Base-by-base conservation (phyloP, 1,140 invertebrate species). In the Zaprionus nigranus region DNA sequence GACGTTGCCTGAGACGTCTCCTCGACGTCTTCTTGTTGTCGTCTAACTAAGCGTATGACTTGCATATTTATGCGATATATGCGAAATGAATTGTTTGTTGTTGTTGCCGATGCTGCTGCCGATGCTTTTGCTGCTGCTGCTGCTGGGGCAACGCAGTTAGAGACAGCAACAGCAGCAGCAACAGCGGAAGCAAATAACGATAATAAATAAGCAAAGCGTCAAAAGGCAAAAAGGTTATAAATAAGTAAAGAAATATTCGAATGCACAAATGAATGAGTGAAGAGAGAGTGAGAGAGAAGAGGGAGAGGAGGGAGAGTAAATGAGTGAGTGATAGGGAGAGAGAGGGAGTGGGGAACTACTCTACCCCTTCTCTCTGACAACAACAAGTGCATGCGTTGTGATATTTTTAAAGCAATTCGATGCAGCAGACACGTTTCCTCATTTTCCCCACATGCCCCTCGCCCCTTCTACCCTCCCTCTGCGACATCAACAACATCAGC, bases 51-150 rank as follows among this genome's bases (percentile, higher is more conserved):
- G 76, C 72, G 38, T 83, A 87, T 86, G 82, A 87, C 82, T 86
- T 82, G 82, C 82, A 86, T 86, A 79, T 82, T 75, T 79, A 82
- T 75, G 82, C n/a, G 79, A 58, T 75, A 81, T 81, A 69, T 85
- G 82, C 79, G 53, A 86, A 86, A 77, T 82, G 79, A 86, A 86
- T 82, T 82, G 83, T 86, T 86, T 70, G 78, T 43, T 70, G 63
- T 66, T 34, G 43, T n/a, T 62, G 68, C 4, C 54, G 58, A 28
- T 61, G 67, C n/a, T 56, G 59, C 17, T 62, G 68, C 4, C 54
- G 58, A 28, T 61, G 67, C n/a, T n/a, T n/a, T n/a, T 56, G 59
- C 13, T 46, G 15, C 2, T n/a, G 38, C 38, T n/a, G 15, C 1
- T 46, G 61, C 17, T 66, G 53, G 43, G 13, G 63, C 65, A 72